Evolutionary conservation across 2,113 vertebrate genomes (phyloP).

Genomic region (Rhipidura dahli): DNA sequence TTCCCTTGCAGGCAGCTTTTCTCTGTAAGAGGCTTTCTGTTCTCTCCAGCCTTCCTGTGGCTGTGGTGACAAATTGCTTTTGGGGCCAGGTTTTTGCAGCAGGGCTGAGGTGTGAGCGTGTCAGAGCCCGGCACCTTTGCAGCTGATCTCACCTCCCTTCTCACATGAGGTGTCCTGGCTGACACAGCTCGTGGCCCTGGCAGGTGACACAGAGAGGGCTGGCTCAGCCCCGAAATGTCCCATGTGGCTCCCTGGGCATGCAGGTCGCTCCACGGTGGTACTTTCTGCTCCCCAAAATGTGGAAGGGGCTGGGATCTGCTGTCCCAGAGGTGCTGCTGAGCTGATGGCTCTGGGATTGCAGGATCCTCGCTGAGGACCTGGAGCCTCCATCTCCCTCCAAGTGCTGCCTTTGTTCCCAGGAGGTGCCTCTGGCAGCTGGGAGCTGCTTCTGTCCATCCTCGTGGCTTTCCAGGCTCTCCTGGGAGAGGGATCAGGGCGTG

Average conservation of each 20-base stretch:
- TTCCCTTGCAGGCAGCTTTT: background rate
- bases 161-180: background rate
- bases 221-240: background rate
- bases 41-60: background rate
- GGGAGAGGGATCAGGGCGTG: background rate
- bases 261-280: background rate
- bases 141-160: constrained; percentile 1
- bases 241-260: background rate
- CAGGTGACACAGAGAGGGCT: background rate
- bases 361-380: background rate
- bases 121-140: background rate
- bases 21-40: background rate
- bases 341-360: background rate
- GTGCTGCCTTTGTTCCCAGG: background rate
- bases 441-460: background rate
- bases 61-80: background rate
- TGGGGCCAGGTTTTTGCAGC: background rate
- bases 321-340: background rate
- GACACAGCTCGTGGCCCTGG: background rate
- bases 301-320: background rate
- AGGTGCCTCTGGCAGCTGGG: background rate
- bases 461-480: background rate
- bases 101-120: background rate
- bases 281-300: background rate
- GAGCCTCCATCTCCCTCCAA: background rate